Percentiles rank a stretch among this genome's conserved stretches.
phyloP scores from a whole-genome alignment of 92 coral and sea anemone genomes.

The Epizoanthus ramosus region DNA sequence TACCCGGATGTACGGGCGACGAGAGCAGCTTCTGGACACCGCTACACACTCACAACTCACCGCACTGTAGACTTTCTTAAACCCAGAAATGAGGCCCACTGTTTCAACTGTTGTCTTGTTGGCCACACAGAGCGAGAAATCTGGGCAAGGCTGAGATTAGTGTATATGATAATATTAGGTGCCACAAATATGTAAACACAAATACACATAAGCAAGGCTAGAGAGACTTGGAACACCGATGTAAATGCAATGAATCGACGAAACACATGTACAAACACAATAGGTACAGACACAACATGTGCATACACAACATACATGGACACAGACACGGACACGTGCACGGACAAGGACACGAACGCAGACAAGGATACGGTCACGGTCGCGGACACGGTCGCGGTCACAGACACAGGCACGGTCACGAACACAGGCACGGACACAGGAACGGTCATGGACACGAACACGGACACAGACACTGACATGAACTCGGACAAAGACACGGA shows the following conservation, averaged over 20 bases:
- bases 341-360: neutral
- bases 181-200: neutral
- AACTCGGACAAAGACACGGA: no score
- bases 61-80: constrained; percentile 19
- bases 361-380: neutral
- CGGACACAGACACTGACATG: neutral
- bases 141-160: constrained; percentile 25
- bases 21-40: constrained; percentile 7
- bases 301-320: neutral
- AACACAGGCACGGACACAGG: neutral
- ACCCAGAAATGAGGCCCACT: constrained; percentile 6
- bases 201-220: no score
- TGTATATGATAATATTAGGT: neutral
- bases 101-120: constrained; percentile 25
- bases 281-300: no score
- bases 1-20: constrained; percentile 30
- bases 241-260: no score
- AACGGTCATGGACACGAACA: neutral
- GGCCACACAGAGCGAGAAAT: constrained; percentile 35
- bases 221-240: no score
- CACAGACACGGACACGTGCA: neutral
- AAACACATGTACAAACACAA: neutral
- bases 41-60: constrained; percentile 19
- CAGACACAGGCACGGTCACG: neutral
- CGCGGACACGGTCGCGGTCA: no score